Percentiles rank a stretch among this genome's conserved stretches.
These are phyloP conservation scores for Drosophila picticornis DNA, from an alignment of 2,888 invertebrate species.

Conservation along the genomic window DNA sequence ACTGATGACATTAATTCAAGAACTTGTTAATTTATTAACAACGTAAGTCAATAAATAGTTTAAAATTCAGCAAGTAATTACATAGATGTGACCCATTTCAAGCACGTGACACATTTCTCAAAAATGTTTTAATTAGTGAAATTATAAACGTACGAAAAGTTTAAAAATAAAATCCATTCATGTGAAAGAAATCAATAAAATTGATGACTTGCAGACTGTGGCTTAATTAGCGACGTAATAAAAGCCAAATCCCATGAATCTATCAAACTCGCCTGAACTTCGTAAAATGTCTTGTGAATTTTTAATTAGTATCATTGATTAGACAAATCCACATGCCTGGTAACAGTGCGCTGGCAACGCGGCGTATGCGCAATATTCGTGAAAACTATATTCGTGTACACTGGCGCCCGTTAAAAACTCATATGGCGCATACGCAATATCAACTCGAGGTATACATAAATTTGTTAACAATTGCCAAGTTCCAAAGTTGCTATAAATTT, in stretches of 20 bases:
- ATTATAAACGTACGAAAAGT: slow-evolving; percentile 29
- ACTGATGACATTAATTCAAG: not conserved
- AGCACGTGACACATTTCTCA: slow-evolving; percentile 50
- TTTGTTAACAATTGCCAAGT: slow-evolving; percentile 73
- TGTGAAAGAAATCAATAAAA: not conserved
- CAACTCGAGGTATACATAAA: slow-evolving; percentile 52
- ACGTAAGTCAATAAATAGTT: slow-evolving; percentile 24
- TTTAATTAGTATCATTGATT: slow-evolving; percentile 44
- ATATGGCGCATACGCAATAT: slow-evolving; percentile 75
- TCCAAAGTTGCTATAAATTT: slow-evolving; percentile 70
- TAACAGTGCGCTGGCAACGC: slow-evolving; percentile 27
- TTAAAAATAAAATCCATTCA: slow-evolving; percentile 43
- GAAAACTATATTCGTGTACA: slow-evolving; percentile 19
- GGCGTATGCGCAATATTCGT: slow-evolving; percentile 69
- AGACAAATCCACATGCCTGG: slow-evolving; percentile 29
- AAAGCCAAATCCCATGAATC: slow-evolving; percentile 39
- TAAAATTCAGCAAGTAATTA: slow-evolving; percentile 17
- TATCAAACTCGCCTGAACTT: slow-evolving; percentile 22
- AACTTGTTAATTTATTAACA: slow-evolving; percentile 31
- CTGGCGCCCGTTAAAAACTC: slow-evolving; percentile 46
- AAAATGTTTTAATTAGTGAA: slow-evolving; percentile 40
- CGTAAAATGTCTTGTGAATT: slow-evolving; percentile 40
- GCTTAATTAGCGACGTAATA: slow-evolving; percentile 57
- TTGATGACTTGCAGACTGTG: slow-evolving; percentile 25
- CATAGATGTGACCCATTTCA: slow-evolving; percentile 33